Evolutionary conservation across 2,797 vertebrate genomes (phyloP).

Genomic region (Corythornis leucogaster): DNA sequence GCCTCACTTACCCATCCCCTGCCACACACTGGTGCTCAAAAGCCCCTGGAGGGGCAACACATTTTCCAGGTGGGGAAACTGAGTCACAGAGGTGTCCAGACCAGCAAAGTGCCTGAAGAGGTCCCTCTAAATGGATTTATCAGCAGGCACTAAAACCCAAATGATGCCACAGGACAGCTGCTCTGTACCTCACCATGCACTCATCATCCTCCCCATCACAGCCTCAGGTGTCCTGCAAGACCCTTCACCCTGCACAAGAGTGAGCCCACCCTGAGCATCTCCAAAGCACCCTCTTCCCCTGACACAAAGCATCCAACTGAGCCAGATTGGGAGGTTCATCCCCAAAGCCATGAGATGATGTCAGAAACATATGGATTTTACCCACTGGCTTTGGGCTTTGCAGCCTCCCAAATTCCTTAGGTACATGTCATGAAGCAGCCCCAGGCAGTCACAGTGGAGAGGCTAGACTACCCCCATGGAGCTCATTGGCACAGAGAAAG

Average conservation of each 20-base stretch:
- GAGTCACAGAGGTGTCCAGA: neutral
- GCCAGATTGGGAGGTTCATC: neutral
- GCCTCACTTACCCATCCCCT: neutral
- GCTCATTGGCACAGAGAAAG: neutral
- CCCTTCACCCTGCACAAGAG: too few relatives aligned
- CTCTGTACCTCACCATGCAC: neutral
- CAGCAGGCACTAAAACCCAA: neutral
- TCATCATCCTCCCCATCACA: neutral
- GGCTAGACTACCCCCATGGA: neutral
- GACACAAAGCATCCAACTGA: neutral
- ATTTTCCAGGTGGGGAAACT: neutral
- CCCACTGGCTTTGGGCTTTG: neutral
- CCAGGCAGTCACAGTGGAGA: accelerated
- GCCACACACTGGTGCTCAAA: neutral
- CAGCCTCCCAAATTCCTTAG: neutral
- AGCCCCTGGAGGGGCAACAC: neutral
- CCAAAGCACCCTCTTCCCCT: neutral
- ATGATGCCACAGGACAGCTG: neutral
- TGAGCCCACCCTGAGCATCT: neutral
- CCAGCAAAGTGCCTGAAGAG: neutral
- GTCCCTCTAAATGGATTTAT: neutral
- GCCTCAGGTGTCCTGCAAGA: neutral
- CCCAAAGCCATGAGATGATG: neutral
- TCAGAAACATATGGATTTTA: neutral
- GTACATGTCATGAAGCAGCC: neutral